Base-by-base conservation (phyloP, 2,888 invertebrate species). In the Spodoptera exigua region DNA sequence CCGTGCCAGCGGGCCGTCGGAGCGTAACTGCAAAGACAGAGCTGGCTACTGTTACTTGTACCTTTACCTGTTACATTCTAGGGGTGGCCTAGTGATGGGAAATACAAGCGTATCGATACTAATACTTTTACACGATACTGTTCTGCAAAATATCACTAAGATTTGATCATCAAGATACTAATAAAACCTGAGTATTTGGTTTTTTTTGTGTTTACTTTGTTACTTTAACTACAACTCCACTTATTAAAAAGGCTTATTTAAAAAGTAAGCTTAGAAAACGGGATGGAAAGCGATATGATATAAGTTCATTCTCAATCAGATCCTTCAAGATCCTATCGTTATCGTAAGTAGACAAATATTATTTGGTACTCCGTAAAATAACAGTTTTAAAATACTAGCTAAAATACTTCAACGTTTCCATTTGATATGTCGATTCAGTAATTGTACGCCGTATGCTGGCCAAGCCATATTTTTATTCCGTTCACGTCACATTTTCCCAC, bases 61-160 rank as follows among this genome's bases (percentile, higher is more conserved):
- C 84, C 85, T 87, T 86, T 90, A 92, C 92, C 92, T 92, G 93
- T 92, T 92, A 91, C 91, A 84, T 86, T 80, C 74, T 65, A 70
- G 72, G 78, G 82, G 79, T 65, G 80, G 57, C 9, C 5, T 70
- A 73, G 67, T 69, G 80, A 37, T 66, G 73, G 63, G 63, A 52
- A 62, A 48, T 14, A 27, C 11, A 18, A 9, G 3, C 16, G 34
- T 18, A 36, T 36, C 21, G 40, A 44, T 39, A 47, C 68, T 52
- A 62, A 32, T 78, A 64, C 49, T 75, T 61, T 40, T 21, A 40
- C 11, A 16, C 11, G 37, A 14, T 34, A 17, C 27, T 48, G 36
- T 13, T 48, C 3, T n/a, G 5, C 2, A 13, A 34, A 21, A 10
- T 2, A 9, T 27, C 21, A 2, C 13, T 2, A 4, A 21, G 14